Evolutionary conservation across 1,140 invertebrate species (phyloP).

Genomic region (Heterodera schachtii): DNA sequence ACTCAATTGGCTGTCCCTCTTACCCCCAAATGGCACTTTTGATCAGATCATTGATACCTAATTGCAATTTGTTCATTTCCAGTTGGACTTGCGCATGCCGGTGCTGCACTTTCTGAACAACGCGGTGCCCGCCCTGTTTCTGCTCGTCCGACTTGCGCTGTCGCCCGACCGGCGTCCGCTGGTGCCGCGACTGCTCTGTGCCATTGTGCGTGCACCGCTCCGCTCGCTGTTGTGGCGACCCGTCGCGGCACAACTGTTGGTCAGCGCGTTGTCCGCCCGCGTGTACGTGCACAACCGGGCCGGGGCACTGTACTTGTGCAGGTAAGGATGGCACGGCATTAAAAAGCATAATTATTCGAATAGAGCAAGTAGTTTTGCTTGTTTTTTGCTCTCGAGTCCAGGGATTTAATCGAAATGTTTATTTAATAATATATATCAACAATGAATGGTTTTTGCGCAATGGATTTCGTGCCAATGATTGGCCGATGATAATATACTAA

Average conservation of each 20-base stretch:
- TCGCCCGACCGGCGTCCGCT: slow-evolving; percentile 1
- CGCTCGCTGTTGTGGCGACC: slow-evolving; percentile 25
- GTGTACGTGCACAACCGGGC: slow-evolving; percentile 50
- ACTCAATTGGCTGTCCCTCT: too few relatives aligned
- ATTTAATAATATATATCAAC: too few relatives aligned
- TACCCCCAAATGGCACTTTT: too few relatives aligned
- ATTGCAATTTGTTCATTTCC: too few relatives aligned
- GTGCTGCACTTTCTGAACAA: slow-evolving; percentile 55
- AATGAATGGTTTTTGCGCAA: too few relatives aligned
- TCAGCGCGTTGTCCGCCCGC: slow-evolving; percentile 33
- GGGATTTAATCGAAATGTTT: too few relatives aligned
- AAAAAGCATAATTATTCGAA: too few relatives aligned
- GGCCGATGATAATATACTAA: too few relatives aligned
- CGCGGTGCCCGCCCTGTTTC: slow-evolving; percentile 41
- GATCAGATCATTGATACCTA: too few relatives aligned
- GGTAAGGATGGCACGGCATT: slow-evolving; percentile 23
- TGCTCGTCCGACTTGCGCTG: slow-evolving; percentile 26
- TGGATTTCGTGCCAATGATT: too few relatives aligned
- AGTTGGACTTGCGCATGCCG: slow-evolving; percentile 42
- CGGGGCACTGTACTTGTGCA: slow-evolving; percentile 50
- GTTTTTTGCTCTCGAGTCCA: too few relatives aligned
- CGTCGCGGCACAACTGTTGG: slow-evolving; percentile 37
- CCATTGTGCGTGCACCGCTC: slow-evolving; percentile 13
- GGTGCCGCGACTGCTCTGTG: slow-evolving; percentile 17
- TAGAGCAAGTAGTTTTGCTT: too few relatives aligned